Conservation (phyloP, 2,113 vertebrate species). For the Delphinus delphis region DNA sequence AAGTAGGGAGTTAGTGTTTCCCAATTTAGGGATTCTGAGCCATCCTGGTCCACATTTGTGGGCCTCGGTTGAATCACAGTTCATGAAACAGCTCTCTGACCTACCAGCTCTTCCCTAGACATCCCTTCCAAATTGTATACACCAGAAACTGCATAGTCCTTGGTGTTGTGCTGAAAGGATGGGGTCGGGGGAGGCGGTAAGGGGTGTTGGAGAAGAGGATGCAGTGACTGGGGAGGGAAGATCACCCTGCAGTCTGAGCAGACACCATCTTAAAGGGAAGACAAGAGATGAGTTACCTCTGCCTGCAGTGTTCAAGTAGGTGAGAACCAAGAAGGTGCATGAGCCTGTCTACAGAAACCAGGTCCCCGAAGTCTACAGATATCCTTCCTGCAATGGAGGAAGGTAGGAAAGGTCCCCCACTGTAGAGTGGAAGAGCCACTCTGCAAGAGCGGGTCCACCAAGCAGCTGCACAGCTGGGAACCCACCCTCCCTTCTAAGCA, state of each 20-base stretch:
- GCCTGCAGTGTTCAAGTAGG: background rate
- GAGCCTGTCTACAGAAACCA: background rate
- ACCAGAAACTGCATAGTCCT: background rate
- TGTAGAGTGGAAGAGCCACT: background rate
- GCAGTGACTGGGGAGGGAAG: background rate
- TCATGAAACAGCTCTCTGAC: conserved; percentile 65
- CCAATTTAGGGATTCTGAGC: conserved; percentile 50
- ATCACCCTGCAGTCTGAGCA: conserved; percentile 48
- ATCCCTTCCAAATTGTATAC: conserved; percentile 44
- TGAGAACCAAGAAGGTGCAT: background rate
- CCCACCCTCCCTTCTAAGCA: background rate
- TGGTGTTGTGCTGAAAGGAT: background rate
- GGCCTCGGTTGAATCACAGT: conserved; percentile 71
- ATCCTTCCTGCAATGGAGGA: background rate
- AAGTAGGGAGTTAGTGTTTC: background rate
- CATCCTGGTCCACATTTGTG: background rate
- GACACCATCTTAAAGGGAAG: background rate
- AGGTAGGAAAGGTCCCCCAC: background rate
- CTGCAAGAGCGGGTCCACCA: background rate
- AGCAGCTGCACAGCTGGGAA: background rate
- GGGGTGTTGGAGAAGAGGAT: background rate
- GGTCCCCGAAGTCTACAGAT: background rate
- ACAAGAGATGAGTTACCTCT: background rate
- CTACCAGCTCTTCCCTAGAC: conserved; percentile 56
- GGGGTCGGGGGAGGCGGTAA: background rate